phyloP scores from a whole-genome alignment of 2,888 invertebrate species.

The Caenorhabditis angaria region DNA sequence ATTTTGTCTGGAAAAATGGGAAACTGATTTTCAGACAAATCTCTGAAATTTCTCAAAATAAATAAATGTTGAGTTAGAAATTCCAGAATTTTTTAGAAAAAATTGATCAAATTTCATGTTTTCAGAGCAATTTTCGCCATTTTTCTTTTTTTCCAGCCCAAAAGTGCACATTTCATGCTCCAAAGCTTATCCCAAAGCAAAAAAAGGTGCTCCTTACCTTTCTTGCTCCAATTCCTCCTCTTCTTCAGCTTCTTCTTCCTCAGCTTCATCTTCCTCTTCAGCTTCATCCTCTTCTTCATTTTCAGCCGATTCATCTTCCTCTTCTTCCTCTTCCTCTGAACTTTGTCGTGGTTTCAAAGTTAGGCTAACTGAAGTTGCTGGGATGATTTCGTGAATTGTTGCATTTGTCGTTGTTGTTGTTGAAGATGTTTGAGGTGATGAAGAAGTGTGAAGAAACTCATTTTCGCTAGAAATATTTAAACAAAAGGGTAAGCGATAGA shows the following conservation, averaged over 20 bases:
- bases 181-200: neutral
- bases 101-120: neutral
- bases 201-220: conserved; percentile 8
- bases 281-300: neutral
- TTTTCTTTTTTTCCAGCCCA: conserved; percentile 1
- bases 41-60: neutral
- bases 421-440: conserved; percentile 12
- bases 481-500: conserved; percentile 16
- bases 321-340: conserved; percentile 15
- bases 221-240: conserved; percentile 19
- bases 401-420: conserved; percentile 19
- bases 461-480: conserved; percentile 47
- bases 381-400: neutral
- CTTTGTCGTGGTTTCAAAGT: neutral
- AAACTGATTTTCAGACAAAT: neutral
- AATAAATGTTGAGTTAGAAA: neutral
- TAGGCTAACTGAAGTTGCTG: neutral
- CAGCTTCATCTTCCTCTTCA: conserved; percentile 9
- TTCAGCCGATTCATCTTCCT: conserved; percentile 3
- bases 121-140: neutral
- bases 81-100: conserved; percentile 2
- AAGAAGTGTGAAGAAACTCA: conserved; percentile 37
- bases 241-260: conserved; percentile 27
- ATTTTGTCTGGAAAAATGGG: conserved; percentile 32
- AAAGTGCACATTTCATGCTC: neutral